phyloP scores from a whole-genome alignment of 2,888 invertebrate species.

The Ochropacha duplaris region DNA sequence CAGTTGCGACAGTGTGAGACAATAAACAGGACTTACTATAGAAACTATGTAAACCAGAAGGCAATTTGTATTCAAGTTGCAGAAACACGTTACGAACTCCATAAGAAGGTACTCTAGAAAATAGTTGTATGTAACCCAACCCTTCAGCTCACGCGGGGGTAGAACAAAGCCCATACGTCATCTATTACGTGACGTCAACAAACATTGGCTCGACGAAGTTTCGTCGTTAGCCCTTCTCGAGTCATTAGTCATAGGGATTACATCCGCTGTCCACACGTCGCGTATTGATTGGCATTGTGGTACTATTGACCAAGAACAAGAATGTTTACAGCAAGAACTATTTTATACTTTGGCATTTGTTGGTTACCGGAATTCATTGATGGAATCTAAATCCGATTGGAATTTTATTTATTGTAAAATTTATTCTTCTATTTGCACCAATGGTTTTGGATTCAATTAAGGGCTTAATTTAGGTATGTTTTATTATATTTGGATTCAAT shows the following conservation, averaged over 20 bases:
- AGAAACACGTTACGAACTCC: background rate
- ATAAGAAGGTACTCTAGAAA: background rate
- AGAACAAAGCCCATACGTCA: slow-evolving; percentile 40
- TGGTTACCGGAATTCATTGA: background rate
- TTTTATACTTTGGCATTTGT: background rate
- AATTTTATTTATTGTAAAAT: no score
- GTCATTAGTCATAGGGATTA: slow-evolving; percentile 49
- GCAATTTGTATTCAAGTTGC: slow-evolving; percentile 1
- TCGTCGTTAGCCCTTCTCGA: slow-evolving; percentile 38
- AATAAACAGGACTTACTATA: background rate
- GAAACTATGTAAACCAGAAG: slow-evolving; percentile 1
- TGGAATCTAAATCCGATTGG: background rate
- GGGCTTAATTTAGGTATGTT: background rate
- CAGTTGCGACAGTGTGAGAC: background rate
- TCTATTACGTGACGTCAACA: slow-evolving; percentile 36
- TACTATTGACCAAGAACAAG: slow-evolving; percentile 32
- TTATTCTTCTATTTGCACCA: no score
- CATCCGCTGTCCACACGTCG: slow-evolving; percentile 42
- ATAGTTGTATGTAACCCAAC: slow-evolving; percentile 9
- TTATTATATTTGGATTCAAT: background rate
- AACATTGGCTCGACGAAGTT: slow-evolving; percentile 39
- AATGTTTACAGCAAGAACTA: slow-evolving; percentile 15
- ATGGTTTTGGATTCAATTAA: no score
- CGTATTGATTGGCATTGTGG: slow-evolving; percentile 45
- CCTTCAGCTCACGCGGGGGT: slow-evolving; percentile 21